A percentile compares a stretch with the other conserved stretches of the same genome.
Evolutionary conservation across 2,888 invertebrate genomes (phyloP).

Genomic region (Habrosyne pyritoides): DNA sequence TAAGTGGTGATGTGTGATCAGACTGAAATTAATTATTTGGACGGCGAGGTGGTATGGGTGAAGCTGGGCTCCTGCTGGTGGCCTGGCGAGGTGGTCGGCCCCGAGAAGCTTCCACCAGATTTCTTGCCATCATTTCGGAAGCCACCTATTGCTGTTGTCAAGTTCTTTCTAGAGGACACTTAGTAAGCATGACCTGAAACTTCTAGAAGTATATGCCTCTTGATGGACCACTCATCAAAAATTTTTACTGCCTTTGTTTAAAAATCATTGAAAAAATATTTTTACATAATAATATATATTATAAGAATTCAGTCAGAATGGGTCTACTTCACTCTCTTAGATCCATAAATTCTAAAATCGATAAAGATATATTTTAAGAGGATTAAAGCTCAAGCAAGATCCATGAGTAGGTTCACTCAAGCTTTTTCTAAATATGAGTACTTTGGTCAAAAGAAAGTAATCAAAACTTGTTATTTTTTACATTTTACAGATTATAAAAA

Average conservation of each 20-base stretch:
- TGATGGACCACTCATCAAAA: background rate
- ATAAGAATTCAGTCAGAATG: conserved; percentile 15
- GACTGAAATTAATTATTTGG: conserved; percentile 86
- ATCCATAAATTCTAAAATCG: background rate
- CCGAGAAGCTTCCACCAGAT: conserved; percentile 86
- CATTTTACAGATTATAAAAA: too few relatives aligned
- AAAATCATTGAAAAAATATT: background rate
- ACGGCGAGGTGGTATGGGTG: conserved; percentile 93
- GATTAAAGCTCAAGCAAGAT: too few relatives aligned
- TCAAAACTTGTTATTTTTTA: too few relatives aligned
- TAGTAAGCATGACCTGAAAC: conserved; percentile 85
- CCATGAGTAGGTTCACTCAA: too few relatives aligned
- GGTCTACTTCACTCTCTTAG: background rate
- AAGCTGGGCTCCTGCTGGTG: conserved; percentile 92
- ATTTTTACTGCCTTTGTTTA: background rate
- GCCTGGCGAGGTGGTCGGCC: conserved; percentile 90
- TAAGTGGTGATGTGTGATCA: conserved; percentile 87
- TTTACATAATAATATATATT: conserved; percentile 52
- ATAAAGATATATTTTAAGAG: too few relatives aligned
- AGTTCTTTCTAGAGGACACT: conserved; percentile 92
- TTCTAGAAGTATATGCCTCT: background rate
- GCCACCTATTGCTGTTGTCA: conserved; percentile 91
- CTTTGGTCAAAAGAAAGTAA: too few relatives aligned
- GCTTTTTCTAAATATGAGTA: too few relatives aligned
- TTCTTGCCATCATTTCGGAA: conserved; percentile 86